A percentile compares a stretch with the other conserved stretches of the same genome.
phyloP scores from a whole-genome alignment of 2,888 invertebrate genomes.

The Pecten maximus region DNA sequence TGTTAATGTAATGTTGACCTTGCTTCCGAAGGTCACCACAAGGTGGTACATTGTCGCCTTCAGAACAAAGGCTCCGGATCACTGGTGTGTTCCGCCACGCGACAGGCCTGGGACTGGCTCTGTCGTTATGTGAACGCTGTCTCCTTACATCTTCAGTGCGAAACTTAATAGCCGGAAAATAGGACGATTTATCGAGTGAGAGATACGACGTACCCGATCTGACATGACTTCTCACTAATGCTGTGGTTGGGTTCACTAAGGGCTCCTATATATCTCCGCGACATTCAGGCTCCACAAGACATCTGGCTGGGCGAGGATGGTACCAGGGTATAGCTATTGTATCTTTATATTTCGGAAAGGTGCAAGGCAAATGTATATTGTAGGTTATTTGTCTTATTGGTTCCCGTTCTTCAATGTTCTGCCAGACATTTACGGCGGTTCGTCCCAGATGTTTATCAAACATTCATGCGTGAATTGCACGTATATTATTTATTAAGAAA shows the following conservation, averaged over 20 bases:
- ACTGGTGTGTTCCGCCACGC: neutral
- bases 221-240: neutral
- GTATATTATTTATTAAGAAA: too few species aligned
- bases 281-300: neutral
- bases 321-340: too few species aligned
- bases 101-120: slow-evolving; percentile 15
- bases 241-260: neutral
- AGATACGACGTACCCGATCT: neutral
- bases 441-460: too few species aligned
- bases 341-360: too few species aligned
- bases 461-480: too few species aligned
- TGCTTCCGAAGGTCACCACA: neutral
- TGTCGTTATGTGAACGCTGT: neutral
- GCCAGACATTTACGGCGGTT: too few species aligned
- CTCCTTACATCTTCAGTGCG: neutral
- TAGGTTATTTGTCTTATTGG: too few species aligned
- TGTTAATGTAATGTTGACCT: neutral
- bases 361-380: too few species aligned
- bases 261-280: neutral
- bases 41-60: neutral
- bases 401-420: too few species aligned
- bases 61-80: neutral
- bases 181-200: neutral
- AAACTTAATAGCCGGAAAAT: slow-evolving; percentile 26
- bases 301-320: neutral